These are phyloP conservation scores for Telenomus remus DNA, from an alignment of 1,140 invertebrate genomes.

Conservation along the genomic window DNA sequence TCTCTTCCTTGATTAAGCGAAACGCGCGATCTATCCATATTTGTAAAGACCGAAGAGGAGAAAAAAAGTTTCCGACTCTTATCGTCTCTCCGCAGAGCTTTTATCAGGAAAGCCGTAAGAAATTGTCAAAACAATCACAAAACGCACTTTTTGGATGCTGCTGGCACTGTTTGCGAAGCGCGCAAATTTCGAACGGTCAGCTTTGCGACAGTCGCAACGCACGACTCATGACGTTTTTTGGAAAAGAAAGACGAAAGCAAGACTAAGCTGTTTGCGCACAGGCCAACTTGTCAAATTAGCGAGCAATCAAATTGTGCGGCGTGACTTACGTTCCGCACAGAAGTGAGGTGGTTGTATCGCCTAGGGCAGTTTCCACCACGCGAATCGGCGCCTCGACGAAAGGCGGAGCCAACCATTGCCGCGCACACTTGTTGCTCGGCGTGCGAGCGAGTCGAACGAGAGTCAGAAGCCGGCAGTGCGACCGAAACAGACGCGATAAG, in stretches of 20 bases:
- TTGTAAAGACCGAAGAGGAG: conserved; percentile 30
- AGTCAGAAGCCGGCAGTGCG: conserved; percentile 26
- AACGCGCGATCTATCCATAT: conserved; percentile 49
- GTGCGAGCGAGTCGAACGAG: conserved; percentile 46
- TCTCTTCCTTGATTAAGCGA: conserved; percentile 56
- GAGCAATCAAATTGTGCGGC: conserved; percentile 57
- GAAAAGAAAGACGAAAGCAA: not conserved
- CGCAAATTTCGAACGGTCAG: no score
- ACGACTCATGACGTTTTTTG: not conserved
- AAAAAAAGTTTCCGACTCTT: conserved; percentile 19
- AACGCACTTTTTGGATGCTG: conserved; percentile 5
- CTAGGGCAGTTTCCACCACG: conserved; percentile 70
- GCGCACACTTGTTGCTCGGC: conserved; percentile 69
- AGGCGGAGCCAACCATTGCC: conserved; percentile 67
- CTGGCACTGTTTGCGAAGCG: no score
- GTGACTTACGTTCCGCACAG: conserved; percentile 67
- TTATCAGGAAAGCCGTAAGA: conserved; percentile 25
- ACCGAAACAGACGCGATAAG: conserved; percentile 27
- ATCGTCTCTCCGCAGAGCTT: conserved; percentile 27
- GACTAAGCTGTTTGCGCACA: conserved; percentile 3
- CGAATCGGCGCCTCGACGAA: conserved; percentile 52
- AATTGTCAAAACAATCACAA: conserved; percentile 24
- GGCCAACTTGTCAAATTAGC: conserved; percentile 23
- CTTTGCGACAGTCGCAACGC: no score
- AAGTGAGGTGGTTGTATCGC: conserved; percentile 74